These are phyloP conservation scores for Takifugu ocellatus DNA, from an alignment of 2,797 vertebrate genomes.

Conservation along the genomic window DNA sequence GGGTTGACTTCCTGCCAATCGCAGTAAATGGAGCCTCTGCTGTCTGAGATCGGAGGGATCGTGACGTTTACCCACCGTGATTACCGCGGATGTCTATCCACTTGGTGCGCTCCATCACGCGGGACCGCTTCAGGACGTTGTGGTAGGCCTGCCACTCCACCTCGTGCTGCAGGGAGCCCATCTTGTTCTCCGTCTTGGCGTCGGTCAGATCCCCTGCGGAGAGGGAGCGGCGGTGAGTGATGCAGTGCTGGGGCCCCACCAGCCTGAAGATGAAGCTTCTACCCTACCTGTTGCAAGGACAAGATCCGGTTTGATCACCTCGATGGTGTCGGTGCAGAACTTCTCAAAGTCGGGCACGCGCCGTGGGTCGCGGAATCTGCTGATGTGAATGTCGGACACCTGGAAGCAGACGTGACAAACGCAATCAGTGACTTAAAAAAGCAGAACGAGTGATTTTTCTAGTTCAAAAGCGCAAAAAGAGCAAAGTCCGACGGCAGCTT, in stretches of 20 bases:
- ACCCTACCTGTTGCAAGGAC: slow-evolving; percentile 93
- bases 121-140: slow-evolving; percentile 86
- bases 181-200: slow-evolving; percentile 86
- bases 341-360: slow-evolving; percentile 87
- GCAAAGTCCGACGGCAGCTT: slow-evolving; percentile 29
- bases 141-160: slow-evolving; percentile 95
- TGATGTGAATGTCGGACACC: slow-evolving; percentile 97
- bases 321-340: slow-evolving; percentile 90
- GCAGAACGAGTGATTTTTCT: neutral
- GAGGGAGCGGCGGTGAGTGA: slow-evolving; percentile 5
- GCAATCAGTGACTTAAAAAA: neutral
- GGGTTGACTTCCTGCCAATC: slow-evolving; percentile 32
- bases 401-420: slow-evolving; percentile 43
- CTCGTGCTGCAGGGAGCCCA: slow-evolving; percentile 92
- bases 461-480: slow-evolving; percentile 3
- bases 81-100: slow-evolving; percentile 98
- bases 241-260: neutral
- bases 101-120: slow-evolving; percentile 88
- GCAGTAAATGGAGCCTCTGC: slow-evolving; percentile 44
- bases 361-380: slow-evolving; percentile 85
- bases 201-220: slow-evolving; percentile 91
- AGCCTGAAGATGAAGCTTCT: too few species aligned
- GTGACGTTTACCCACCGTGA: slow-evolving; percentile 78
- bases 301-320: slow-evolving; percentile 85
- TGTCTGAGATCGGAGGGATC: slow-evolving; percentile 7